Percentiles rank a stretch among this genome's conserved stretches.
Conservation (phyloP, 1,140 invertebrate genomes). For the Leptinotarsa defecta region DNA sequence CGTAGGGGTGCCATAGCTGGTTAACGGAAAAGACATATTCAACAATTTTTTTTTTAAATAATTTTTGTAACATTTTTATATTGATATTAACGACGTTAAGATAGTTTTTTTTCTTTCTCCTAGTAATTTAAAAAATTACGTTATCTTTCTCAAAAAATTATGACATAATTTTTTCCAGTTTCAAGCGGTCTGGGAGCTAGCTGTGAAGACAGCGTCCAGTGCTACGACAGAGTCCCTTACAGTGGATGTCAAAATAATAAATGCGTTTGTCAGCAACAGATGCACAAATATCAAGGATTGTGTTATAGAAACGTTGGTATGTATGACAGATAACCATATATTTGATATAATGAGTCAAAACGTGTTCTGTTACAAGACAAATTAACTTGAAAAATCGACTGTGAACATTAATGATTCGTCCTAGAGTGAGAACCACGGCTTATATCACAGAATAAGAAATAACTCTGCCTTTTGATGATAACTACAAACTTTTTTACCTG, state of each 20-base stretch:
- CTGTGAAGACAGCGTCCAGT: slow-evolving; percentile 37
- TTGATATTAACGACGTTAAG: too few species aligned
- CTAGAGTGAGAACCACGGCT: too few species aligned
- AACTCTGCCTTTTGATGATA: too few species aligned
- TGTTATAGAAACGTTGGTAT: slow-evolving; percentile 38
- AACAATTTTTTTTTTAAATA: too few species aligned
- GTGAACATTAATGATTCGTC: background rate
- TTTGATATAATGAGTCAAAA: background rate
- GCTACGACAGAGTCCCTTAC: slow-evolving; percentile 19
- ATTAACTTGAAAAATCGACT: slow-evolving; percentile 4
- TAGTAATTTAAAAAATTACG: too few species aligned
- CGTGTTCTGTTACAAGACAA: background rate
- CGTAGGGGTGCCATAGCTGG: too few species aligned
- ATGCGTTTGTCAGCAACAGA: slow-evolving; percentile 37
- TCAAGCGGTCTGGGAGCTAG: slow-evolving; percentile 27
- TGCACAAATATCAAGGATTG: slow-evolving; percentile 31
- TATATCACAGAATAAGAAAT: too few species aligned
- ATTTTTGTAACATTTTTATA: too few species aligned
- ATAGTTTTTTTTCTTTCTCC: too few species aligned
- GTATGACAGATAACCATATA: slow-evolving; percentile 14
- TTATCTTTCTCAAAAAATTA: too few species aligned
- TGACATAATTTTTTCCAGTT: slow-evolving; percentile 1
- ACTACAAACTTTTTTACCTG: too few species aligned
- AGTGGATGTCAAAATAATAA: slow-evolving; percentile 36
- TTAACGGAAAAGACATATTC: too few species aligned